These are phyloP conservation scores for Batillaria attramentaria DNA, from an alignment of 1,140 invertebrate genomes.

Conservation along the genomic window DNA sequence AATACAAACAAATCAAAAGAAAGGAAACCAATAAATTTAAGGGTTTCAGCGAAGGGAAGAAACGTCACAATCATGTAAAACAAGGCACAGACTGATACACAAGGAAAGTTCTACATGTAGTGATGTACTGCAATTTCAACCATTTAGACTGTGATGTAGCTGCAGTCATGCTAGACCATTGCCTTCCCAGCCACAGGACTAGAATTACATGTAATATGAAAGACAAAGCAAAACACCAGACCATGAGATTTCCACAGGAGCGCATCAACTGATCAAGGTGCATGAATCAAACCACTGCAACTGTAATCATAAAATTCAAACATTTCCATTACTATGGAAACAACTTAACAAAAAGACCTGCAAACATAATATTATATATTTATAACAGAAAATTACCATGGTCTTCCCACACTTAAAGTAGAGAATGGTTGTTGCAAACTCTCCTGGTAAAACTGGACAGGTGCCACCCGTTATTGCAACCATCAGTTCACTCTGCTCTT, in stretches of 20 bases:
- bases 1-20: conserved; percentile 12
- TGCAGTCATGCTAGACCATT: neutral
- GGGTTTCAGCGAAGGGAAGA: too few relatives aligned
- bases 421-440: conserved; percentile 53
- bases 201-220: neutral
- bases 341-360: neutral
- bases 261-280: neutral
- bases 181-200: neutral
- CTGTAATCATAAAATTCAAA: too few relatives aligned
- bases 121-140: neutral
- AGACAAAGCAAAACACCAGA: neutral
- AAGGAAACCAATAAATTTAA: neutral
- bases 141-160: neutral
- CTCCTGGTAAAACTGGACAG: conserved; percentile 40
- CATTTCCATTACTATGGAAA: neutral
- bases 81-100: neutral
- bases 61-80: too few relatives aligned
- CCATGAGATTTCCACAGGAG: neutral
- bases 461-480: conserved; percentile 46
- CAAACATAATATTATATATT: neutral
- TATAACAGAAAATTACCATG: conserved; percentile 45
- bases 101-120: neutral
- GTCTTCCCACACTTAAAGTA: conserved; percentile 63
- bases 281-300: too few relatives aligned
- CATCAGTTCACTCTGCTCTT: conserved; percentile 43